Evolutionary conservation across 2,888 invertebrate species (phyloP).

Genomic region (Galerucella nymphaeae): DNA sequence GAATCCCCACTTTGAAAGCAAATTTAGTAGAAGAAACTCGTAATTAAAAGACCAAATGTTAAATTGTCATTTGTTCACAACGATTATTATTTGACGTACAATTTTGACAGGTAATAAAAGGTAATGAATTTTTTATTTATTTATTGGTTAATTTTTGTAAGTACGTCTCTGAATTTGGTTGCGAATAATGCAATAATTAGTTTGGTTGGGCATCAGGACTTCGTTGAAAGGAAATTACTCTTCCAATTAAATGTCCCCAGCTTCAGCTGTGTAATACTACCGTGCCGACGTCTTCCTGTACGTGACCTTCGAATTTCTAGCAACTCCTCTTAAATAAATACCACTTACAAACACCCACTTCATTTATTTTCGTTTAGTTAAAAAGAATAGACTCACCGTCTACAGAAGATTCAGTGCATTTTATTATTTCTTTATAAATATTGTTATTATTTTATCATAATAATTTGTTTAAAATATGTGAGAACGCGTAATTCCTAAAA

Average conservation of each 20-base stretch:
- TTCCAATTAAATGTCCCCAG: conserved; percentile 47
- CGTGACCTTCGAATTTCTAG: conserved; percentile 40
- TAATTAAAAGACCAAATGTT: background rate
- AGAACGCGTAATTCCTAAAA: too few relatives aligned
- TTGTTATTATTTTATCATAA: background rate
- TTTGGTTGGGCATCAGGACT: conserved; percentile 52
- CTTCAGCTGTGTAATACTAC: conserved; percentile 27
- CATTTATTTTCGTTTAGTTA: conserved; percentile 16
- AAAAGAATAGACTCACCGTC: conserved; percentile 11
- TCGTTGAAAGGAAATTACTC: conserved; percentile 48
- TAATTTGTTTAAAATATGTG: too few relatives aligned
- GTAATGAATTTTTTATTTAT: too few relatives aligned
- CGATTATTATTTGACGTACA: background rate
- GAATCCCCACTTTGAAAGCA: background rate
- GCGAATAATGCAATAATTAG: conserved; percentile 50
- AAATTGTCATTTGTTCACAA: background rate
- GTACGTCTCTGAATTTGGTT: conserved; percentile 34
- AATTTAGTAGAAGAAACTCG: background rate
- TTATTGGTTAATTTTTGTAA: background rate
- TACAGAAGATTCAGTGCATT: background rate
- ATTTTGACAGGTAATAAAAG: too few relatives aligned
- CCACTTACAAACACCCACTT: conserved; percentile 19
- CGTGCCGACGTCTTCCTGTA: conserved; percentile 21
- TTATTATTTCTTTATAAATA: background rate
- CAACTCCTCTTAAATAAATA: conserved; percentile 25